Base-by-base conservation (phyloP, 2,113 vertebrate species). In the Camelus dromedarius region DNA sequence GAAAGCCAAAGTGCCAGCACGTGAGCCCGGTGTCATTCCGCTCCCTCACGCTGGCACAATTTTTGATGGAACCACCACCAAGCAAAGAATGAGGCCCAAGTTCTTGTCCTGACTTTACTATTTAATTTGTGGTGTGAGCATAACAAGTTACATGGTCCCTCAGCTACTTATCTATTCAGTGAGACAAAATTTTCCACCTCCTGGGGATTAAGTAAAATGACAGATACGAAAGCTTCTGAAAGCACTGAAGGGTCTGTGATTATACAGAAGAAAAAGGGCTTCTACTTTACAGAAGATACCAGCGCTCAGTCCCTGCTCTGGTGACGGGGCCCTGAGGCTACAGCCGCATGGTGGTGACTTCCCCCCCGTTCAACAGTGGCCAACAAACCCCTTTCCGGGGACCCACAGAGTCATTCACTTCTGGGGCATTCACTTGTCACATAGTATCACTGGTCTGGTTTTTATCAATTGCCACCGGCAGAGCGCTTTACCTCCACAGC, bases 111-210 rank as follows among this genome's bases (percentile, higher is more conserved):
- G 48, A 60, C 38, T 67, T n/a, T 32, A 4, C 75, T 48, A 52
- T 50, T 73, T 67, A 66, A 66, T 7, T 69, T 56, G 54, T 76
- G 62, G 46, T 30, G 16, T n/a, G 32, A 66, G 0, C 22, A 1
- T 56, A 76, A 64, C 64, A 62, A 50, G 30, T 58, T 52, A 28
- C 32, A 72, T 48, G 46, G n/a, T 48, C 38, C 60, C 72, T 89
- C 48, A 28, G 91, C 62, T 50, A 35, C 48, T 50, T 32, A 54
- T 10, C 75, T 90, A 73, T 42, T 92, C 82, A 86, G 56, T 60
- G 82, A 56, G 80, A 82, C 52, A 77, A 48, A 86, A 90, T 48
- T 75, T 67, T 70, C 80, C 35, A 52, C 50, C 91, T 62, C 56
- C 26, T 12, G 26, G 5, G 30, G 56, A 92, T 48, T 66, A 82